Base-by-base conservation (phyloP, 53 echinoderm and acorn worm species). In the Hippasteria phrygiana region DNA sequence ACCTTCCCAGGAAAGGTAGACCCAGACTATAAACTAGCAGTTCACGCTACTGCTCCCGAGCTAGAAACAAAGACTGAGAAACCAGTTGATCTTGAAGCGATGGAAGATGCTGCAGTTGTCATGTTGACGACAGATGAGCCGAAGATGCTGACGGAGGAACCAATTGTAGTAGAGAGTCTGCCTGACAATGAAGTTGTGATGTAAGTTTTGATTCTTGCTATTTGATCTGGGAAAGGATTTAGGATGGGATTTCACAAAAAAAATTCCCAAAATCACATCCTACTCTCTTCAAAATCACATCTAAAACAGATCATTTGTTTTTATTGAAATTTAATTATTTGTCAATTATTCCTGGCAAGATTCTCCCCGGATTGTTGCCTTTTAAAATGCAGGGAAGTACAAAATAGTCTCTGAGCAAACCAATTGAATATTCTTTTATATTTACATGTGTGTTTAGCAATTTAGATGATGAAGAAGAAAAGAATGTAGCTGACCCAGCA, bases 161-260 rank as follows among this genome's bases (percentile, higher is more conserved):
- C 33, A 1, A 50, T 70, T 17, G 36, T 70, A 9, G n/a, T 71
- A 18, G 85, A 85, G 20, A 85, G 36, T 36, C 38, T 85, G 9
- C 85, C 54, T 1, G 70, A 85, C n/a, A 85, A 71, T 53, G 85
- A 85, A 50, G 53, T 85, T 7, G 81, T 81, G 48, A 85, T 85
- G 85, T 85, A 53, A 85, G 85, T 70, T 51, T 7, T 5, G 3
- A 12, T n/a, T n/a, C n/a, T n/a, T n/a, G n/a, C n/a, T n/a, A n/a
- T n/a, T 0, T 22, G 73, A 3, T 73, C 13, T 73, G 1, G 14
- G 11, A n/a, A 2, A 69, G 17, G 35, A 11, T n/a, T n/a, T n/a
- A n/a, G n/a, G n/a, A n/a, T n/a, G n/a, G n/a, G n/a, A n/a, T n/a
- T n/a, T n/a, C n/a, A n/a, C n/a, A n/a, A n/a, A n/a, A n/a, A n/a